Evolutionary conservation across 1,140 invertebrate genomes (phyloP), one percentile per base, ranked within the genome.

Genomic region (Drosophila santomea): DNA sequence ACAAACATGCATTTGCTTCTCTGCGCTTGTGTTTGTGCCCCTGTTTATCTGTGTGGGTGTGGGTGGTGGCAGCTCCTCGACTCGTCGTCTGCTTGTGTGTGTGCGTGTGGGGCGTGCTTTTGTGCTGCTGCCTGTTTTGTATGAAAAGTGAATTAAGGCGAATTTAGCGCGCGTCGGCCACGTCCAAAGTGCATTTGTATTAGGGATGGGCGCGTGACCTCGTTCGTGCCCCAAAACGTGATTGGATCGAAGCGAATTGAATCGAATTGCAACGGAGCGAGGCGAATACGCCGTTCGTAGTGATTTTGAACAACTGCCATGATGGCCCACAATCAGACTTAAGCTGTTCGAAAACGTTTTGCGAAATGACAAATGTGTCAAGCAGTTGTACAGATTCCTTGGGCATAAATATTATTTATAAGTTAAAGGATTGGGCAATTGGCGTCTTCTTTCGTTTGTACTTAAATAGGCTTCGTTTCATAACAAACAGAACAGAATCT

Each of bases 131-230:
- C 71, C 71, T 88, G 84, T 89, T 89, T 88, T 89, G 84, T 89
- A 89, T 88, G 84, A 88, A 89, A 89, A 88, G 84, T 88, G 84
- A 88, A 88, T 88, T 88, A 88, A 89, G 81, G 84, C 84, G 84
- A 88, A 88, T 88, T 88, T 88, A 88, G 84, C 59, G 80, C 84
- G 83, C 78, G 50, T 79, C 83, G 82, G 64, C 82, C 82, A 86
- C 84, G 84, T 88, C 84, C 84, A 88, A 88, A 88, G 83, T 89
- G 83, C 83, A 88, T 88, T 88, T 88, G 84, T 88, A 80, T 88
- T 71, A 72, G 68, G 44, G 68, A 72, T 72, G 68, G 52, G 68
- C 51, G 64, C 68, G 68, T 71, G 68, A 71, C 44, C 67, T 68
- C 51, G 63, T 71, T 50, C 64, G 67, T 71, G 64, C 52, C 64